Evolutionary conservation across 64 coral and sea anemone species (phyloP), one percentile per base, ranked within the genome.

Genomic region (Astreopora myriophthalma): DNA sequence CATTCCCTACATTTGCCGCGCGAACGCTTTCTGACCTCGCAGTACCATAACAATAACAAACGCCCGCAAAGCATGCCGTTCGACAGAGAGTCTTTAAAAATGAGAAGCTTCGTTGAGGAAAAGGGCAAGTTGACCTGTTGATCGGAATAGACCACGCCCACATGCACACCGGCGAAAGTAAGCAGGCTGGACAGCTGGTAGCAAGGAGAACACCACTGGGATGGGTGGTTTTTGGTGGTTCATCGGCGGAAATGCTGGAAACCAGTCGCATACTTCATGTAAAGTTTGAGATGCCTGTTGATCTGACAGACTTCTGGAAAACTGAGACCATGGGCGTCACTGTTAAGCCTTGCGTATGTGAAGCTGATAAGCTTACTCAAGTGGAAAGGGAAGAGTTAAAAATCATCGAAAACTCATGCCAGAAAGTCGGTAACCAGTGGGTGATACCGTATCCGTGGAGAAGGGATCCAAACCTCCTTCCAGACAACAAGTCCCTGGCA

Each of bases 391-490:
- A 77, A 52, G 91, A 92, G 60, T 35, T 26, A 14, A 31, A 76
- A 48, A 20, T 92, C 6, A 92, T 92, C 23, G 29, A 68, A 7
- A 42, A 75, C 0, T 92, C 91, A 3, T 86, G 80, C 35, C 17
- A 17, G 14, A 86, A 76, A 29, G 58, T 87, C 0, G 84, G 61
- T 3, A 93, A 68, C 22, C 72, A 88, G 58, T 94, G 92, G 92
- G 65, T n/a, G n/a, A n/a, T n/a, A n/a, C 73, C 92, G 6, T 93
- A 93, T 37, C 84, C 85, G 22, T 93, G 92, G 74, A 72, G 28
- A 55, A 87, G 29, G 48, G 84, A 93, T 25, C 92, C 85, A 5
- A 87, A 73, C 13, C 57, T 42, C 29, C 71, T 93, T 11, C 72
- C 84, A 13, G 35, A 93, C 75, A 93, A 93, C 84, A 80, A 30